Evolutionary conservation across 2,797 vertebrate genomes (phyloP).

Genomic region (Gambusia yucatana): DNA sequence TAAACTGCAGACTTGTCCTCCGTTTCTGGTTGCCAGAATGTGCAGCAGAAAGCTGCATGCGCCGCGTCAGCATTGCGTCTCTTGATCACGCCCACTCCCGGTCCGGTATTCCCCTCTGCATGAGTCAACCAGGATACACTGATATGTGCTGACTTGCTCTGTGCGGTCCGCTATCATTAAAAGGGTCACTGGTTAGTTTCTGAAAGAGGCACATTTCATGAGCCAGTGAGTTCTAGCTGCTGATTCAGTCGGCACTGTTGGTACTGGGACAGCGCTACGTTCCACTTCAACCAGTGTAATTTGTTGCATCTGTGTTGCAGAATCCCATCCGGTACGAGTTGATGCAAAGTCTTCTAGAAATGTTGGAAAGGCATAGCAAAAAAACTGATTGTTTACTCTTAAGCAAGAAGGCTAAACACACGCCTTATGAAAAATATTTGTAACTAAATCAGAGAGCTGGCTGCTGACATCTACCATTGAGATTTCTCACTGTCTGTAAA

Average conservation of each 20-base stretch:
- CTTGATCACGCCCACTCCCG: constrained; percentile 10
- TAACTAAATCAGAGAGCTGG: no score
- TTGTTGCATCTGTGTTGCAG: background rate
- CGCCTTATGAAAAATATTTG: background rate
- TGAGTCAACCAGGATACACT: constrained; percentile 13
- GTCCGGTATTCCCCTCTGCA: constrained; percentile 1
- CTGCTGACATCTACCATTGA: no score
- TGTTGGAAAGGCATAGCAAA: constrained; percentile 2
- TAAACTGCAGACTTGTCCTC: constrained; percentile 35
- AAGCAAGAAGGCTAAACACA: background rate
- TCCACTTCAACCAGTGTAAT: constrained; percentile 3
- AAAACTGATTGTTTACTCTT: background rate
- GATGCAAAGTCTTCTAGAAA: constrained; percentile 1
- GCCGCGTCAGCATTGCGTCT: constrained; percentile 54
- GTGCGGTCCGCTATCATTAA: constrained; percentile 6
- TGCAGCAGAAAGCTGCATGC: constrained; percentile 19
- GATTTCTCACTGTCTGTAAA: background rate
- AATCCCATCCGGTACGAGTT: background rate
- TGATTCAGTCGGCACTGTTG: background rate
- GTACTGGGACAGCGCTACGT: background rate
- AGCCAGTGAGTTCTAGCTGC: constrained; percentile 5
- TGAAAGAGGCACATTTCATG: background rate
- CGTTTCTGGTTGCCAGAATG: constrained; percentile 30
- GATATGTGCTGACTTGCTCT: constrained; percentile 26
- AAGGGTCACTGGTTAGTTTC: constrained; percentile 15